Percentiles rank a stretch among this genome's conserved stretches.
Evolutionary conservation across 2,797 vertebrate species (phyloP).

Genomic region (Pseudomugil tenellus): DNA sequence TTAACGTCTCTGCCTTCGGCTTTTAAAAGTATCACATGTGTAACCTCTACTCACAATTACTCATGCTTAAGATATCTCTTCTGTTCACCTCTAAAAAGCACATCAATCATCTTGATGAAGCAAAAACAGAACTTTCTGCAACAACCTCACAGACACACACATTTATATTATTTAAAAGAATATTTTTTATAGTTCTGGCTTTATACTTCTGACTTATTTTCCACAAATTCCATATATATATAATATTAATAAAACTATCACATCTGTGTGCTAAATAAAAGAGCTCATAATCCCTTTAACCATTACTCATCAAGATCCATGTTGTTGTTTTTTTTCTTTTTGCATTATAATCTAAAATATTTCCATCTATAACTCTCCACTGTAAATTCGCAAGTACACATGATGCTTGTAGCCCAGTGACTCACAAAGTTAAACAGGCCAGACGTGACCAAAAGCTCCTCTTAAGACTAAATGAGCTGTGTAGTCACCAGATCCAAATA

Average conservation of each 20-base stretch:
- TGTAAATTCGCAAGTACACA: conserved; percentile 7
- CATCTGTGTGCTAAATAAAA: conserved; percentile 1
- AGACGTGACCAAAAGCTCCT: conserved; percentile 5
- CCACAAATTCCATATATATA: background rate
- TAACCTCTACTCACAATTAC: background rate
- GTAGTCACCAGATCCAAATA: conserved; percentile 24
- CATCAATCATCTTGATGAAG: background rate
- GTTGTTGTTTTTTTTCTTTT: conserved; percentile 6
- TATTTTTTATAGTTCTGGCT: background rate
- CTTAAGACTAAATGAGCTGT: background rate
- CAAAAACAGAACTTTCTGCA: background rate
- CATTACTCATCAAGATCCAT: conserved; percentile 6
- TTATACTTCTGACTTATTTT: too few species aligned
- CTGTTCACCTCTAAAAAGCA: background rate
- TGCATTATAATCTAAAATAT: conserved; percentile 12
- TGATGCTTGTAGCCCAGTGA: background rate
- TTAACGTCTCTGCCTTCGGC: too few species aligned
- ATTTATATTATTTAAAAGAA: background rate
- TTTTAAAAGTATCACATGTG: too few species aligned
- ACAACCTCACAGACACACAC: background rate
- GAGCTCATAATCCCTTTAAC: background rate
- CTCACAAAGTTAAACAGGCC: background rate
- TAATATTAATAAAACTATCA: background rate
- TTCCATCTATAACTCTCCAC: conserved; percentile 1
- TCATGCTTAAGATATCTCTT: background rate